These are phyloP conservation scores for Trachelus tabidus DNA, from an alignment of 2,888 invertebrate genomes.

Conservation along the genomic window DNA sequence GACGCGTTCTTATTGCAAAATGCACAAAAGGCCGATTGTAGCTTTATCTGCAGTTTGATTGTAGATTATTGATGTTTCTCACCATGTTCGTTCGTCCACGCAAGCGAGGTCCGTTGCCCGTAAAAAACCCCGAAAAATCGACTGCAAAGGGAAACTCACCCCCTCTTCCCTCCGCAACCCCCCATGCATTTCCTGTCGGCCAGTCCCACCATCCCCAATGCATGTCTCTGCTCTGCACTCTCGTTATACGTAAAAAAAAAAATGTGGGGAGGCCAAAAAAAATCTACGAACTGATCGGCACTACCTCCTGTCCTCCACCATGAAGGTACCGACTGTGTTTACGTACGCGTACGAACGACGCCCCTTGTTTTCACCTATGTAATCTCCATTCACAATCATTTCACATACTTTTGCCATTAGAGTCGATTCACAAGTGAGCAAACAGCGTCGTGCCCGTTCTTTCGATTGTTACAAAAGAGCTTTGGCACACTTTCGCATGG, in stretches of 20 bases:
- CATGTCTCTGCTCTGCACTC: conserved; percentile 47
- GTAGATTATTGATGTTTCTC: conserved; percentile 66
- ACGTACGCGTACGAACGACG: conserved; percentile 1
- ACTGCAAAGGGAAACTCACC: conserved; percentile 54
- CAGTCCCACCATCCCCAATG: conserved; percentile 36
- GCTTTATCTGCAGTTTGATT: conserved; percentile 66
- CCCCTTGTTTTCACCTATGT: conserved; percentile 51
- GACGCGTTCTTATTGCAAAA: conserved; percentile 59
- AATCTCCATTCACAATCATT: conserved; percentile 63
- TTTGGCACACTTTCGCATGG: background rate
- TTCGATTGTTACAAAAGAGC: background rate
- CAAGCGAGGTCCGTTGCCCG: conserved; percentile 52
- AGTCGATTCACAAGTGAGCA: conserved; percentile 60
- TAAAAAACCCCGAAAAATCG: conserved; percentile 65
- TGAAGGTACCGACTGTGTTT: background rate
- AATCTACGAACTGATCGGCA: conserved; percentile 9
- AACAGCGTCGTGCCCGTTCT: conserved; percentile 40
- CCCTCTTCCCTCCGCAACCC: conserved; percentile 29
- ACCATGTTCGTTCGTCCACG: conserved; percentile 61
- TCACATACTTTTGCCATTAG: conserved; percentile 65
- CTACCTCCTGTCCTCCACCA: conserved; percentile 12
- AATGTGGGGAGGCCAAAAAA: conserved; percentile 10
- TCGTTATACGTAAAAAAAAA: conserved; percentile 43
- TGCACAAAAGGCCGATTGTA: conserved; percentile 63
- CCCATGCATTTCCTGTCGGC: conserved; percentile 2